Evolutionary conservation across 2,113 vertebrate genomes (phyloP), one percentile per base, ranked within the genome.

Genomic region (Catharus bicknelli): DNA sequence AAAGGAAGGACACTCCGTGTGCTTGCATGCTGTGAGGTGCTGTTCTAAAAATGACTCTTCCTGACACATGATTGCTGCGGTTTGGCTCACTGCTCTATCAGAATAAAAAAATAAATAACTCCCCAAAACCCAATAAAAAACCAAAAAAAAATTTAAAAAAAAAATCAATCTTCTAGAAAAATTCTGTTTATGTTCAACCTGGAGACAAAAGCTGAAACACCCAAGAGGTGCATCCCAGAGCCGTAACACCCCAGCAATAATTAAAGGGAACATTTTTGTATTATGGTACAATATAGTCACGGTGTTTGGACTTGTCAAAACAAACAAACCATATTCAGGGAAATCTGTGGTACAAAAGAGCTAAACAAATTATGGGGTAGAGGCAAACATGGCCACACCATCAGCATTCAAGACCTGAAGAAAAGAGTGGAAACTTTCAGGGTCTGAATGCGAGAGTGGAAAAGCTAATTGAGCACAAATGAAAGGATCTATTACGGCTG

Each of bases 271-370:
- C 74, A 81, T 84, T 94, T 94, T 89, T 89, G 47, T 85, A 51
- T 94, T 93, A 90, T 57, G 82, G 90, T 83, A 96, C 83, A 88
- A 77, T 43, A 51, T 10, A 48, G 50, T 45, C 76, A 59, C 2
- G 57, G 88, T 83, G 85, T 91, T 50, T 40, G 90, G 90, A 77
- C 86, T 76, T 97, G 94, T 96, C 97, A 96, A 96, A 97, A 97
- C 95, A 97, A 97, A 97, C 92, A 95, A 97, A 97, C 85, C 88
- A 85, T 89, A 96, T 47, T 94, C 67, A 91, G 70, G 54, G 69
- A 95, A 95, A 95, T 90, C 88, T 51, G 72, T 63, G 78, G 85
- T 72, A 97, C 86, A 94, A 97, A 97, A 92, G 88, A 82, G 48
- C 89, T 76, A 92, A 95, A 95, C 83, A 96, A 95, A 97, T 96